phyloP scores from a whole-genome alignment of 2,888 invertebrate species.

The Salticus scenicus region DNA sequence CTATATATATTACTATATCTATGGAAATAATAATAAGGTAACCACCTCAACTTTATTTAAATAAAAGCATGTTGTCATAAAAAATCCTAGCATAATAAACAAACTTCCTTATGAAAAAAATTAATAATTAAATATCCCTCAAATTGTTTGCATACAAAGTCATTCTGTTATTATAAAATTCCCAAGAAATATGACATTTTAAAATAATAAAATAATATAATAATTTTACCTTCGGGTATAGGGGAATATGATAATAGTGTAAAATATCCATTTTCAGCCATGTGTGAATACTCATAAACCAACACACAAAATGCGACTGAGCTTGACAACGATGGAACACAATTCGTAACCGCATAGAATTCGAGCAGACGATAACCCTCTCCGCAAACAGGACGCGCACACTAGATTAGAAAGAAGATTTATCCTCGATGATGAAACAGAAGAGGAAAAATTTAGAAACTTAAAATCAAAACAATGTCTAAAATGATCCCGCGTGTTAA shows the following conservation, averaged over 20 bases:
- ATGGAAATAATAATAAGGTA: too few species aligned
- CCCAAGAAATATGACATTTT: too few species aligned
- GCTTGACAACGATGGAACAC: neutral
- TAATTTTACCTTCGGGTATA: slow-evolving; percentile 1
- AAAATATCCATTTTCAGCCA: slow-evolving; percentile 19
- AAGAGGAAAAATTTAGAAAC: neutral
- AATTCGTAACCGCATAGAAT: neutral
- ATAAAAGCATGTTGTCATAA: too few species aligned
- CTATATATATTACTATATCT: too few species aligned
- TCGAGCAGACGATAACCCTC: neutral
- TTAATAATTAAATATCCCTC: too few species aligned
- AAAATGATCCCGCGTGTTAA: neutral
- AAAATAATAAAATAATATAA: too few species aligned
- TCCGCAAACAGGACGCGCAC: neutral
- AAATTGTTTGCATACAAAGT: too few species aligned
- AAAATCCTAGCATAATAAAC: too few species aligned
- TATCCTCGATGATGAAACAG: neutral
- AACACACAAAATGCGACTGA: neutral
- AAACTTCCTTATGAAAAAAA: too few species aligned
- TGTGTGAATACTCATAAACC: neutral
- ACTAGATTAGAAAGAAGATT: neutral
- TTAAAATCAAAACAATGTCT: slow-evolving; percentile 1
- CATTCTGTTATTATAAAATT: too few species aligned
- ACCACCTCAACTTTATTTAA: too few species aligned
- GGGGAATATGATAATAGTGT: neutral